These are phyloP conservation scores for Hippoglossus hippoglossus DNA, from an alignment of 2,797 vertebrate genomes.

Conservation along the genomic window DNA sequence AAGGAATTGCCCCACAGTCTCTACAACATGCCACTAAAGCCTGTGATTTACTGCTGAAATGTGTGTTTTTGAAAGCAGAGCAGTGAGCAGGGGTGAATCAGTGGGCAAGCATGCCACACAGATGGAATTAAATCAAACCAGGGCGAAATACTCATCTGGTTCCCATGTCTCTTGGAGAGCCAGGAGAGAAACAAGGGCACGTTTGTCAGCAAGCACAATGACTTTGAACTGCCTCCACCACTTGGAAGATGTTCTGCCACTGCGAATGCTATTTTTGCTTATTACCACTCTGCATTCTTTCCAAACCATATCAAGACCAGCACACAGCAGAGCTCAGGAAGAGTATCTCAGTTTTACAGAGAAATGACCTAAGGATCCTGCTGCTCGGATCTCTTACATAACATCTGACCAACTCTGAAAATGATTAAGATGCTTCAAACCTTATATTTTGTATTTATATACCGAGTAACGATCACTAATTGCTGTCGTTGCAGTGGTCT, in stretches of 20 bases:
- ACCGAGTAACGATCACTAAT: constrained; percentile 30
- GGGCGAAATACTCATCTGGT: constrained; percentile 61
- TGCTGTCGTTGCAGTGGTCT: constrained; percentile 29
- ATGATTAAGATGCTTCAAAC: constrained; percentile 42
- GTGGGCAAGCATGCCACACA: constrained; percentile 66
- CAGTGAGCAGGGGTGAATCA: constrained; percentile 52
- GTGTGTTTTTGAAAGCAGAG: constrained; percentile 29
- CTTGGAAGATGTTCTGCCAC: constrained; percentile 46
- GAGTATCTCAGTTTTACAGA: constrained; percentile 19
- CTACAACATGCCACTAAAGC: background rate
- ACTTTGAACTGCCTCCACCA: constrained; percentile 67
- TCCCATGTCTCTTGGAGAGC: constrained; percentile 65
- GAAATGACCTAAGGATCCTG: constrained; percentile 13
- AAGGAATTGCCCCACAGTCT: constrained; percentile 16
- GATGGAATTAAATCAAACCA: constrained; percentile 60
- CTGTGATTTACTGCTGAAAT: constrained; percentile 23
- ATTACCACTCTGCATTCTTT: constrained; percentile 49
- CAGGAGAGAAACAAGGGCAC: constrained; percentile 50
- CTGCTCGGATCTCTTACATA: constrained; percentile 34
- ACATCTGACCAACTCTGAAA: constrained; percentile 50
- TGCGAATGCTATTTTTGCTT: constrained; percentile 43
- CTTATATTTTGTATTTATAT: constrained; percentile 46
- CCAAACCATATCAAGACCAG: constrained; percentile 40
- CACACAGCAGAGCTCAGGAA: constrained; percentile 47
- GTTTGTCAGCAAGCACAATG: constrained; percentile 46